Base-by-base conservation (phyloP, 2,113 vertebrate genomes). In the Chaenocephalus aceratus region DNA sequence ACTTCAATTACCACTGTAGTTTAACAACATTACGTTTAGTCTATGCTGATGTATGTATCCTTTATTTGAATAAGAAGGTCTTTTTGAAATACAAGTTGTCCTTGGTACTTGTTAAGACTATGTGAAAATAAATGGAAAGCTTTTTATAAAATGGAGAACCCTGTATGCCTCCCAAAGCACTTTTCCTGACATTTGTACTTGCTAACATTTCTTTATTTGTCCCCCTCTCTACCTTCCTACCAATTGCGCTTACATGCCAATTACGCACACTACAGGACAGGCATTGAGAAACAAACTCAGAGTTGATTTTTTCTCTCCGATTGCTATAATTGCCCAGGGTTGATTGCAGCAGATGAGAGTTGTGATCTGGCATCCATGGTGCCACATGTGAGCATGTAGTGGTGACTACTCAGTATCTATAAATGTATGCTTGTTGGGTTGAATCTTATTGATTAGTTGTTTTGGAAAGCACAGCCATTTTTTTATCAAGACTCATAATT, bases 391-490 rank as follows among this genome's bases (percentile, higher is more conserved):
- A 46, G 16, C 21, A 15, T 62, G 36, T 48, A 79, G 41, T 62
- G 67, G 23, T 45, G 15, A 18, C 9, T 16, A 2, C 54, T 67
- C 34, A 5, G 61, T 77, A 63, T 85, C 73, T 76, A 48, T 54
- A 41, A 14, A 46, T 21, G 21, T 21, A 21, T 21, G 2, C 72
- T 82, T 53, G 18, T 41, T 14, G 14, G 41, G 11, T 16, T 75
- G 76, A 72, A 57, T 23, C 69, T 86, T 75, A 67, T 26, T 71
- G 9, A 23, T 10, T 34, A 46, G 52, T 80, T 48, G 23, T 67
- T 79, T 16, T 34, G 74, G 9, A 44, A 1, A 6, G 34, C n/a
- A 54, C 10, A 4, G 45, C 52, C 51, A 60, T 73, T 73, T 57
- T 63, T 63, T 30, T 4, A 4, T 30, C 26, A 60, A 49, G 36